Percentiles rank a stretch among this genome's conserved stretches.
These are phyloP conservation scores for Alentia gelatinosa DNA, from an alignment of 2,888 invertebrate genomes.

Conservation along the genomic window DNA sequence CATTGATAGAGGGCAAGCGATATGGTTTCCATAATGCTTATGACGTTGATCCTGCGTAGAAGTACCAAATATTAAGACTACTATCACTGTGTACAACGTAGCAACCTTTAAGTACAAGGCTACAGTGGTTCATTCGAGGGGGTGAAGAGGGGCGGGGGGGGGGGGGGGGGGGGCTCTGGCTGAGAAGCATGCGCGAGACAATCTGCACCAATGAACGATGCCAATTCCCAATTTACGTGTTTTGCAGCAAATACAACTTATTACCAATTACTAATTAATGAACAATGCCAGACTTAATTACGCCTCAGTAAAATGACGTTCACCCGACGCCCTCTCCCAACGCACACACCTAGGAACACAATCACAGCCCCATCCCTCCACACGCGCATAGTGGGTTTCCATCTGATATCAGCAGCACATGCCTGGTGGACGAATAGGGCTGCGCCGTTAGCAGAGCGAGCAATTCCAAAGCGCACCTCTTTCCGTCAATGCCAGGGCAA, in stretches of 20 bases:
- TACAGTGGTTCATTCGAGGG: too few species aligned
- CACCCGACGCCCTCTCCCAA: neutral
- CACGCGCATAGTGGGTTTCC: neutral
- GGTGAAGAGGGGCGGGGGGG: too few species aligned
- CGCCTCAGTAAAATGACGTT: neutral
- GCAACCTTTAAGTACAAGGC: too few species aligned
- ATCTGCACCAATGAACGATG: neutral
- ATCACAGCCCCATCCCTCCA: neutral
- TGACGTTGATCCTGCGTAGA: too few species aligned
- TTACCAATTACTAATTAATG: constrained; percentile 17
- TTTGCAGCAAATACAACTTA: neutral
- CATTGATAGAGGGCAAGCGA: too few species aligned
- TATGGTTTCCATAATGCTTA: too few species aligned
- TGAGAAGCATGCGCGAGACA: too few species aligned
- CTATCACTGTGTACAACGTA: too few species aligned
- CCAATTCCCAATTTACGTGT: neutral
- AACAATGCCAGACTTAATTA: neutral
- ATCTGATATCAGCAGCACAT: neutral
- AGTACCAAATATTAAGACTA: too few species aligned
- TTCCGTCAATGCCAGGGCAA: neutral
- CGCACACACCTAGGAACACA: neutral
- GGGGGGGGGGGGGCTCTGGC: too few species aligned
- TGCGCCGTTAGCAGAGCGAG: neutral
- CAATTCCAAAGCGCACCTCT: neutral
- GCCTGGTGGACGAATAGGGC: neutral